phyloP scores from a whole-genome alignment of 2,888 invertebrate species.

The Amaurobius ferox region DNA sequence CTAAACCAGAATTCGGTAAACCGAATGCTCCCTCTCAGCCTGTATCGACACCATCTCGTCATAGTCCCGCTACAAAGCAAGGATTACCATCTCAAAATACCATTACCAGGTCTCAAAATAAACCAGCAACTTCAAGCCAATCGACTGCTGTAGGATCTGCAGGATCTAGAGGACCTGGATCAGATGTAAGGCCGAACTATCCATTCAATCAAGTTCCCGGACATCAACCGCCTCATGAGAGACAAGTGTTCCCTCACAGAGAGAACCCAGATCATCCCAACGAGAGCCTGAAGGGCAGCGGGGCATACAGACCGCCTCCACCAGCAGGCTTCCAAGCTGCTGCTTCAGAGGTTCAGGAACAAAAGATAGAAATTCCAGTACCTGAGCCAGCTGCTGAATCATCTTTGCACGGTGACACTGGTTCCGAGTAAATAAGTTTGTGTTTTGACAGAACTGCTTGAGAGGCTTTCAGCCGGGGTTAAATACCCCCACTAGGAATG shows the following conservation, averaged over 20 bases:
- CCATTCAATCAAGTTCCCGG: constrained; percentile 44
- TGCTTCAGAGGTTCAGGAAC: constrained; percentile 58
- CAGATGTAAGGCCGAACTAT: constrained; percentile 35
- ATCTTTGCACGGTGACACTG: constrained; percentile 47
- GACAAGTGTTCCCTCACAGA: constrained; percentile 63
- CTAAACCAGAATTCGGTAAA: constrained; percentile 63
- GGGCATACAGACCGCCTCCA: constrained; percentile 60
- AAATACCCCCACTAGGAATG: background rate
- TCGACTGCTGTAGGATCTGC: background rate
- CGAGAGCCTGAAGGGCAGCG: constrained; percentile 61
- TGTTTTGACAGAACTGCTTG: constrained; percentile 27
- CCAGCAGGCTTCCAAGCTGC: constrained; percentile 65
- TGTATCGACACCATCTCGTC: constrained; percentile 55
- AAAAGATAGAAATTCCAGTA: constrained; percentile 22
- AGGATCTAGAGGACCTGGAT: constrained; percentile 27
- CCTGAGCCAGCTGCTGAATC: constrained; percentile 26
- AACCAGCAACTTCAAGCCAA: constrained; percentile 23
- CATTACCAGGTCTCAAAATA: constrained; percentile 30
- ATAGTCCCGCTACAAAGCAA: constrained; percentile 27
- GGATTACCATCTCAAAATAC: constrained; percentile 58
- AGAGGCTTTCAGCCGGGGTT: constrained; percentile 17
- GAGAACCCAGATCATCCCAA: constrained; percentile 70
- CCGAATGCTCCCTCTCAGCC: constrained; percentile 51
- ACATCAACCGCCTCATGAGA: constrained; percentile 58
- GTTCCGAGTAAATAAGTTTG: constrained; percentile 38